Evolutionary conservation across 2,113 vertebrate species (phyloP), one percentile per base, ranked within the genome.

Genomic region (Oncorhynchus mykiss): DNA sequence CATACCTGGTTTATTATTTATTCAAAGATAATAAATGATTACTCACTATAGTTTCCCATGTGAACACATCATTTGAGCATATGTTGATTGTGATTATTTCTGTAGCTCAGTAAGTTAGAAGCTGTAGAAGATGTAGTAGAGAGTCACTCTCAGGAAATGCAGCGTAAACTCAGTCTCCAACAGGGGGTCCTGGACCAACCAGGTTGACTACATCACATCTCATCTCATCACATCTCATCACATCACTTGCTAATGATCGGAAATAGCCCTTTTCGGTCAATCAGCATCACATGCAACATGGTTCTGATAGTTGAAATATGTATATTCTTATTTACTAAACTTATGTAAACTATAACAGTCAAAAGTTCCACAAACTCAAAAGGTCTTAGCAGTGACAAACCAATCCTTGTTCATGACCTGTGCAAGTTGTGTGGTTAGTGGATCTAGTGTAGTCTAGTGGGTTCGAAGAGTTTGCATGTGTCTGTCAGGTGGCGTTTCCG

Each of bases 101-200:
- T 82, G 82, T 83, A 95, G 95, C 87, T 95, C 70, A 88, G 90
- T 57, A 91, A 95, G 84, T 78, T 94, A 82, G 88, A 95, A 87
- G 90, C 93, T 86, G 85, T 94, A 82, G 88, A 95, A 87, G 90
- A 92, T 86, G 85, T 87, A 74, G 90, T 95, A 83, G 81, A 71
- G 78, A 90, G 92, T 25, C 91, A 92, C 31, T 92, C 77, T 48
- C 91, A 78, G 82, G 92, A 93, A 85, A 90, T 94, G 87, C 92
- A 94, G 75, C 93, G 93, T 74, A 90, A 91, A 85, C 89, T 94
- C 78, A 91, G 90, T 88, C 77, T 70, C 62, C 88, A 94, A 74
- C 80, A 94, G 76, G 90, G 84, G 74, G 88, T 81, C 31, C 84
- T 94, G 71, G 87, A 86, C 94, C 81, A 95, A 93, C 81, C 91